Conservation (phyloP, 2,797 vertebrate species). For the Tokudaia tokunoshimensis region DNA sequence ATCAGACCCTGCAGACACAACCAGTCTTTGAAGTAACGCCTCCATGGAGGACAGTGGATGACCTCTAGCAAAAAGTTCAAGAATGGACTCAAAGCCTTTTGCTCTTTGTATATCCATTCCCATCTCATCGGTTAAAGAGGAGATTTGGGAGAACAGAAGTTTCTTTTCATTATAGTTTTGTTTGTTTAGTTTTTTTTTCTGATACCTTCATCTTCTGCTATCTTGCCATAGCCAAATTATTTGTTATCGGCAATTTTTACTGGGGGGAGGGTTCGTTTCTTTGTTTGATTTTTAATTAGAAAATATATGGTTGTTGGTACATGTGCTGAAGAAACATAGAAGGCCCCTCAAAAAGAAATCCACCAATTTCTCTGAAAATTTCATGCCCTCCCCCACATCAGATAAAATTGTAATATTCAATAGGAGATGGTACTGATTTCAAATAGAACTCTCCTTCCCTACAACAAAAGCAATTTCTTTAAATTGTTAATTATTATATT, state of each 20-base stretch:
- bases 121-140: slow-evolving; percentile 68
- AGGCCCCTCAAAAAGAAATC: background rate
- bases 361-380: slow-evolving; percentile 21
- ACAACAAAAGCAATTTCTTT: background rate
- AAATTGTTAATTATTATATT: background rate
- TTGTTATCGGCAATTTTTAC: background rate
- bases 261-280: background rate
- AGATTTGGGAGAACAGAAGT: slow-evolving; percentile 57
- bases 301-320: background rate
- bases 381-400: background rate
- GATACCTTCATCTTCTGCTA: background rate
- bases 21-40: slow-evolving; percentile 81
- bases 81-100: slow-evolving; percentile 71
- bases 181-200: slow-evolving; percentile 55
- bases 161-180: slow-evolving; percentile 64
- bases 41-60: slow-evolving; percentile 84
- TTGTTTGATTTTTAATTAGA: background rate
- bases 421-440: background rate
- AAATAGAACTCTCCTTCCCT: background rate
- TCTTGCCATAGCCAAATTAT: background rate
- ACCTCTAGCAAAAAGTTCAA: slow-evolving; percentile 74
- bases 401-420: background rate
- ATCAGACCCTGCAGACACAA: slow-evolving; percentile 36
- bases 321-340: background rate
- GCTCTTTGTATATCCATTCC: slow-evolving; percentile 57